Evolutionary conservation across 2,888 invertebrate species (phyloP).

Genomic region (Nemapogon koenigi): DNA sequence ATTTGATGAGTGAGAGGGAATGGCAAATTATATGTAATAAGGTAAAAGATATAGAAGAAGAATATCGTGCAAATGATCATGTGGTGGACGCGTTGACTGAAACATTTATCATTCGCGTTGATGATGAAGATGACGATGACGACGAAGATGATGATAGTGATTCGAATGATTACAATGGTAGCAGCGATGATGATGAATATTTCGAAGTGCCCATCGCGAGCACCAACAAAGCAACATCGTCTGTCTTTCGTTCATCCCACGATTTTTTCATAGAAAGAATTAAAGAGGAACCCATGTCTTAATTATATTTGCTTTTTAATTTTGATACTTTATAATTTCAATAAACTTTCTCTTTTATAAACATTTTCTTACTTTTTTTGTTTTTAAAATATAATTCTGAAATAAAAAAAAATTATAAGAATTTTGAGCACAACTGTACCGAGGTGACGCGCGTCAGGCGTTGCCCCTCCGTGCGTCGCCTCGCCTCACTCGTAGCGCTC

Average conservation of each 20-base stretch:
- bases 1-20: constrained; percentile 15
- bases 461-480: no score
- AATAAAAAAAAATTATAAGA: no score
- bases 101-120: constrained; percentile 10
- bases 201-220: no score
- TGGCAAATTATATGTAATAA: constrained; percentile 15
- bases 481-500: no score
- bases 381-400: no score
- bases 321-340: no score
- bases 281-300: no score
- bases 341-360: no score
- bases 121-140: not conserved
- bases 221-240: not conserved
- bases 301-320: no score
- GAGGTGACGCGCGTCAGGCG: no score
- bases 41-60: constrained; percentile 15
- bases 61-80: constrained; percentile 13
- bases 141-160: not conserved
- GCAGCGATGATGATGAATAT: not conserved
- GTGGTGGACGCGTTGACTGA: constrained; percentile 13
- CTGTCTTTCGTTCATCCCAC: not conserved
- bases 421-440: no score
- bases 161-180: not conserved
- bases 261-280: constrained; percentile 2
- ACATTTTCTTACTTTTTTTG: no score